A percentile compares a stretch with the other conserved stretches of the same genome.
phyloP scores from a whole-genome alignment of 2,113 vertebrate species.

The Marmota flaviventris region DNA sequence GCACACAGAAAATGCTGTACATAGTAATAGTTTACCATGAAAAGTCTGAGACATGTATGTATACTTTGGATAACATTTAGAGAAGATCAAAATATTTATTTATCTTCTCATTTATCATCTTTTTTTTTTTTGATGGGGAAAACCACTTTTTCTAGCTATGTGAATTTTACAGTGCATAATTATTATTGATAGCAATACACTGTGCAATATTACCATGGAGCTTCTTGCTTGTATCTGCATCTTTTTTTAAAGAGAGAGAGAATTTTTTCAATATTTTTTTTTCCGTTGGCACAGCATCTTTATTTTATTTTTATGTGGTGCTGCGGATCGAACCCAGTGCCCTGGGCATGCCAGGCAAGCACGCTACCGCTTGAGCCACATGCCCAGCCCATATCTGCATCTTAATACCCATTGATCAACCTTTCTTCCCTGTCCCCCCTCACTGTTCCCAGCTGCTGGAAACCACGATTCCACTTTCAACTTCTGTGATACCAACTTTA shows the following conservation, averaged over 20 bases:
- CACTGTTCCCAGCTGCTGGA: neutral
- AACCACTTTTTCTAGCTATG: neutral
- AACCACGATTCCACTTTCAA: too few species aligned
- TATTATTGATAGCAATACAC: neutral
- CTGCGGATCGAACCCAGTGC: too few species aligned
- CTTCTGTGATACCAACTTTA: neutral
- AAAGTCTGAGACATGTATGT: neutral
- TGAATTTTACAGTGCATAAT: neutral
- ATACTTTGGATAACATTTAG: neutral
- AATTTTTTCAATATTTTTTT: too few species aligned
- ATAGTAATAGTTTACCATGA: neutral
- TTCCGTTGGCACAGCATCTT: too few species aligned
- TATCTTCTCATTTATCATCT: neutral
- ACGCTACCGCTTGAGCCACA: too few species aligned
- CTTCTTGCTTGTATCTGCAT: neutral
- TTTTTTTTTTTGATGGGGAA: neutral
- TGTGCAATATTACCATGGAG: fast-evolving
- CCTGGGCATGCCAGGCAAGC: too few species aligned
- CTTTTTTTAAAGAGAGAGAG: too few species aligned
- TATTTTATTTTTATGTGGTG: too few species aligned
- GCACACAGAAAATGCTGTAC: neutral
- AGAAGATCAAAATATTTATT: neutral
- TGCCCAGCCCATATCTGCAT: too few species aligned
- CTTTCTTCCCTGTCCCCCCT: too few species aligned
- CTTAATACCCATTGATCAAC: too few species aligned